Conservation (phyloP, 1,140 invertebrate genomes). For the Ericerus pela region DNA sequence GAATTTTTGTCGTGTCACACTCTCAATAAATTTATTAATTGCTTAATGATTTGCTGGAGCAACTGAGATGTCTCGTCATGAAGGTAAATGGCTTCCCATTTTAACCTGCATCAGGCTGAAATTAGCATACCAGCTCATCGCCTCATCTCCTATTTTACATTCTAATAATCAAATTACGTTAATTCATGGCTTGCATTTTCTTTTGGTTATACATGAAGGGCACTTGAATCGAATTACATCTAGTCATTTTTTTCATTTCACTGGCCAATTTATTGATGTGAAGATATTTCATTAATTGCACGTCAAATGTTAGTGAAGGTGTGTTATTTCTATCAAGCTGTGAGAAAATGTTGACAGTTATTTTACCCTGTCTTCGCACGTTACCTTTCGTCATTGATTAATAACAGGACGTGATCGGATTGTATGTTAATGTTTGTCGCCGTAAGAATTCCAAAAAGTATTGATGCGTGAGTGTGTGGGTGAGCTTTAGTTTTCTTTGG, state of each 20-base stretch:
- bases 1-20: conserved; percentile 2
- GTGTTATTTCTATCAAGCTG: too few relatives aligned
- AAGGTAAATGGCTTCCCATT: conserved; percentile 42
- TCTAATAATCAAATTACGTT: background rate
- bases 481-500: too few relatives aligned
- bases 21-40: background rate
- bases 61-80: conserved; percentile 62
- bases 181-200: background rate
- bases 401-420: too few relatives aligned
- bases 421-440: too few relatives aligned
- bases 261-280: background rate
- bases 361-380: too few relatives aligned
- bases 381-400: too few relatives aligned
- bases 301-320: too few relatives aligned
- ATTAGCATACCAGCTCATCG: conserved; percentile 1
- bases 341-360: too few relatives aligned
- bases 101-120: conserved; percentile 14
- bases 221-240: background rate
- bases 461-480: too few relatives aligned
- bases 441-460: too few relatives aligned
- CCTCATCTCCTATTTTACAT: conserved; percentile 4
- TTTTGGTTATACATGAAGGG: conserved; percentile 2
- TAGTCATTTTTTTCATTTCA: background rate
- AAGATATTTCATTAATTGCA: too few relatives aligned
- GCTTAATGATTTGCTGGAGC: conserved; percentile 2